phyloP scores from a whole-genome alignment of 2,888 invertebrate genomes.

The Thereva nobilitata region DNA sequence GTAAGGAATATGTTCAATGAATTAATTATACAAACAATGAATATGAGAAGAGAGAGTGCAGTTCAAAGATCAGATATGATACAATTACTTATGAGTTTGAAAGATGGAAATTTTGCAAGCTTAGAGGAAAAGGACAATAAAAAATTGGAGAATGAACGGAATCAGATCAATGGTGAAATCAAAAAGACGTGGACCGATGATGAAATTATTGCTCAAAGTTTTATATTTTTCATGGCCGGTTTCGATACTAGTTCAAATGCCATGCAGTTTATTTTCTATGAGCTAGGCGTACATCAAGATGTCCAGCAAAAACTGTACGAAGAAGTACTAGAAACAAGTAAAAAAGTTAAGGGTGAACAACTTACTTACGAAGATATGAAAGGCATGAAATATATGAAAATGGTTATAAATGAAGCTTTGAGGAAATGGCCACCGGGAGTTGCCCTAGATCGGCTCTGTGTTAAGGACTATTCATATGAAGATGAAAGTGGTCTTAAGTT shows the following conservation, averaged over 20 bases:
- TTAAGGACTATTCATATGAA: conserved; percentile 55
- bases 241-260: no score
- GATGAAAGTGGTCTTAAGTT: conserved; percentile 38
- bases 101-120: not conserved
- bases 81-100: conserved; percentile 58
- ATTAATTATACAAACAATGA: conserved; percentile 56
- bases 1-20: conserved; percentile 39
- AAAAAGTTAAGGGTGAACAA: no score
- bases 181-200: not conserved
- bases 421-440: no score
- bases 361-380: no score
- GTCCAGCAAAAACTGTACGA: no score
- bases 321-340: no score
- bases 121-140: conserved; percentile 55
- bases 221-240: no score
- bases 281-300: no score
- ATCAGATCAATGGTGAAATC: conserved; percentile 21
- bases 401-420: no score
- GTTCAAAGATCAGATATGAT: conserved; percentile 64
- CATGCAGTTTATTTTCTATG: no score
- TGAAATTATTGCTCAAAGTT: no score
- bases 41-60: conserved; percentile 57
- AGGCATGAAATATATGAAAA: conserved; percentile 60
- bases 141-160: conserved; percentile 19
- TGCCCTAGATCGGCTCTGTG: no score